Evolutionary conservation across 2,888 invertebrate genomes (phyloP).

Genomic region (Colletes collaris): DNA sequence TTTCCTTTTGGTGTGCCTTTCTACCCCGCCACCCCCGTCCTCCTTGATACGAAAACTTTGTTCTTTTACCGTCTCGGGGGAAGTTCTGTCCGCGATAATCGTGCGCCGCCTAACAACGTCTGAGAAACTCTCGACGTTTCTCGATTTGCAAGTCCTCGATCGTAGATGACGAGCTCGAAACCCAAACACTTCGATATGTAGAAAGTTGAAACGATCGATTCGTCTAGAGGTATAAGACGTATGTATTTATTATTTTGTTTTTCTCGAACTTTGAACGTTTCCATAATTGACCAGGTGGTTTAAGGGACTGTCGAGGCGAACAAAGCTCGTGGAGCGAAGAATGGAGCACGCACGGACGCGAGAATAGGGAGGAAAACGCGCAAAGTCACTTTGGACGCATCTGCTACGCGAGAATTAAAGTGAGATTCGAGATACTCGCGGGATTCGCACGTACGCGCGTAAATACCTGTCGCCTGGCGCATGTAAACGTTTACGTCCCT

Average conservation of each 20-base stretch:
- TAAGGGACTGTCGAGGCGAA: too few species aligned
- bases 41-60: neutral
- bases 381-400: neutral
- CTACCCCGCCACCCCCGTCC: neutral
- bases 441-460: constrained; percentile 47
- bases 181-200: too few species aligned
- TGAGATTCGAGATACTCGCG: constrained; percentile 7
- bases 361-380: neutral
- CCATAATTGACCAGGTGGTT: too few species aligned
- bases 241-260: too few species aligned
- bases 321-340: too few species aligned
- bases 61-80: neutral
- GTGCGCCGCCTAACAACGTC: too few species aligned
- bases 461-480: constrained; percentile 55
- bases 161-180: too few species aligned
- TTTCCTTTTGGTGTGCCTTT: neutral
- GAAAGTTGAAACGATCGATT: too few species aligned
- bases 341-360: neutral
- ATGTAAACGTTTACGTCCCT: constrained; percentile 60
- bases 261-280: too few species aligned
- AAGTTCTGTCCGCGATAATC: neutral
- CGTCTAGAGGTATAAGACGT: too few species aligned
- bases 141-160: too few species aligned
- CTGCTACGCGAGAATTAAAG: constrained; percentile 12
- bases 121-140: too few species aligned